Evolutionary conservation across 1,140 invertebrate species (phyloP).

Genomic region (Glossosoma conforme): DNA sequence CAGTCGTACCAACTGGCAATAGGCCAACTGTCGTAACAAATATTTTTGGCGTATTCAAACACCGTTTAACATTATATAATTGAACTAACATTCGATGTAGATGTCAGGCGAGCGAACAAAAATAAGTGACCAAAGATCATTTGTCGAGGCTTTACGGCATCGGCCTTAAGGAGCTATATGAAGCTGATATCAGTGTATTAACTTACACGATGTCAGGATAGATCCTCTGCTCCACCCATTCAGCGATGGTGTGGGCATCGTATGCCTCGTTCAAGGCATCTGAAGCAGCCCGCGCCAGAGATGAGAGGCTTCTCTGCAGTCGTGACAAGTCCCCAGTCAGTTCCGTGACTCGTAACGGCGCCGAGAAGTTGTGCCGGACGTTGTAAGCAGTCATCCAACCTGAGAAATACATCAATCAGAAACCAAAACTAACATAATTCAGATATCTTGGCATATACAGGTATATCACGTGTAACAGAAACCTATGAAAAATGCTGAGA

Average conservation of each 20-base stretch:
- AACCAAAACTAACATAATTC: neutral
- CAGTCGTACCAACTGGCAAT: too few species aligned
- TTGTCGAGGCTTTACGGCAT: too few species aligned
- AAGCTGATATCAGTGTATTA: too few species aligned
- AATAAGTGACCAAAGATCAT: too few species aligned
- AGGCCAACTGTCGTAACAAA: too few species aligned
- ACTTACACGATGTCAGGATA: constrained; percentile 38
- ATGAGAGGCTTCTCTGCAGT: constrained; percentile 55
- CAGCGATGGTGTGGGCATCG: constrained; percentile 65
- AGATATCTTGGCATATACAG: too few species aligned
- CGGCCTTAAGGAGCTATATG: too few species aligned
- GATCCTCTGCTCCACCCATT: constrained; percentile 62
- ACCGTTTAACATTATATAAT: too few species aligned
- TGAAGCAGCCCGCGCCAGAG: constrained; percentile 58
- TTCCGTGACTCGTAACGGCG: constrained; percentile 66
- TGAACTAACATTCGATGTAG: too few species aligned
- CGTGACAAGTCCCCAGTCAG: constrained; percentile 59
- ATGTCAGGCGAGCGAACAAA: too few species aligned
- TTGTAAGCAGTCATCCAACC: constrained; percentile 79
- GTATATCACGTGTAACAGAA: too few species aligned
- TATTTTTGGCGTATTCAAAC: too few species aligned
- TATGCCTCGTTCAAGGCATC: constrained; percentile 63
- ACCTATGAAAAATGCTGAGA: neutral
- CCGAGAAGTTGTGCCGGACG: constrained; percentile 69
- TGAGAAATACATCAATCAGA: constrained; percentile 1